Percentiles rank a stretch among this genome's conserved stretches.
phyloP scores from a whole-genome alignment of 2,888 invertebrate species.

The Anthrax anthrax region DNA sequence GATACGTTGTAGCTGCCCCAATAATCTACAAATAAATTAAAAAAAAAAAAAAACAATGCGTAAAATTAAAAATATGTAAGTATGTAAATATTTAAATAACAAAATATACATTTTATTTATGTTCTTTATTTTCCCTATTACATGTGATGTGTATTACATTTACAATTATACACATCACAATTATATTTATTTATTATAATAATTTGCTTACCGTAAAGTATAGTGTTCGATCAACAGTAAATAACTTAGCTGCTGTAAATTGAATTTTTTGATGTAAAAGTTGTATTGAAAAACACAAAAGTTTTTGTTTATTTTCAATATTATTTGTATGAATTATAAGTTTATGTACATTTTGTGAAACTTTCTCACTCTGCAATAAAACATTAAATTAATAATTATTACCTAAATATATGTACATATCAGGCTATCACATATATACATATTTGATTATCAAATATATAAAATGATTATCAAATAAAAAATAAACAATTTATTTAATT shows the following conservation, averaged over 20 bases:
- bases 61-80: too few species aligned
- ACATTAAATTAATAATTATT: too few species aligned
- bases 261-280: conserved; percentile 27
- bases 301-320: conserved; percentile 25
- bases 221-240: conserved; percentile 32
- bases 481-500: too few species aligned
- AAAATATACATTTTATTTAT: background rate
- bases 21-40: conserved; percentile 23
- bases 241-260: conserved; percentile 34
- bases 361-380: conserved; percentile 24
- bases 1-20: conserved; percentile 33
- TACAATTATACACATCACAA: too few species aligned
- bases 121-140: too few species aligned
- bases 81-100: background rate
- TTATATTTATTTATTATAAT: too few species aligned
- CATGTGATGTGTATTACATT: too few species aligned
- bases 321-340: conserved; percentile 26
- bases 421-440: too few species aligned
- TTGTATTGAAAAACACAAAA: conserved; percentile 33
- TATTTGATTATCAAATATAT: too few species aligned
- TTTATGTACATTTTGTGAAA: conserved; percentile 28
- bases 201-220: conserved; percentile 30
- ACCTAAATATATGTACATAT: too few species aligned
- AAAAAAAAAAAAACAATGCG: too few species aligned
- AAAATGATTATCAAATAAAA: too few species aligned